Base-by-base conservation (phyloP, 1,140 invertebrate species). In the Trichomalopsis sarcophagae region DNA sequence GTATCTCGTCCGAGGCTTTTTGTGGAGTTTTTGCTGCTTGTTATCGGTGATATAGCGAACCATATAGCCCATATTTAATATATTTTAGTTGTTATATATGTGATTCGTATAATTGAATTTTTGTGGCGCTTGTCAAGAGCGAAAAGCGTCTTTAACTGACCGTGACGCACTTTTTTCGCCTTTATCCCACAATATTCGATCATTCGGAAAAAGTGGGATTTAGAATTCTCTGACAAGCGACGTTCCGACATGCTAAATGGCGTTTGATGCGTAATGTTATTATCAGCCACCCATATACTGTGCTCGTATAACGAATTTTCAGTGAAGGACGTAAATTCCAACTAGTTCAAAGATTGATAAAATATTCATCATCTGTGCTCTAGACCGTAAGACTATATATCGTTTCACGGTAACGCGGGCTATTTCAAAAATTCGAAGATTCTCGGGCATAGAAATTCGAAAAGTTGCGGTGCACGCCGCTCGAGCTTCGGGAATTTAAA, bases 11-110 rank as follows among this genome's bases (percentile, higher is more conserved):
- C 36, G 36, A 30, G 21, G 73, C 23, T 33, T 71, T 71, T 30
- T 33, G 69, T 71, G 69, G 69, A 33, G 69, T 33, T n/a, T 71
- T 71, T 71, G n/a, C 23, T 30, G 69, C 69, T 62, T 21, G 55
- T n/a, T n/a, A 14, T n/a, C 17, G 47, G 47, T 50, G 14, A 50
- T 50, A 50, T 50, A 50, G 13, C 44, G 44, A 47, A 47, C 44
- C 44, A 47, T 47, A 13, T 50, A 1, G 40, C 40, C 40, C 40
- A 44, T 44, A 44, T 9, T 44, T 44, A 44, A 9, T 9, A 44
- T 44, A 44, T 7, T 44, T 44, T 44, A 44, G 13, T 55, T 55
- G 13, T 55, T 27, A 27, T 27, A 27, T 27, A 27, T 2, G 27
- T 27, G 27, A 1, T 27, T 27, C 27, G 27, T 27, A 27, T 27